Evolutionary conservation across 1,140 invertebrate species (phyloP).

Genomic region (Anastrepha ludens): DNA sequence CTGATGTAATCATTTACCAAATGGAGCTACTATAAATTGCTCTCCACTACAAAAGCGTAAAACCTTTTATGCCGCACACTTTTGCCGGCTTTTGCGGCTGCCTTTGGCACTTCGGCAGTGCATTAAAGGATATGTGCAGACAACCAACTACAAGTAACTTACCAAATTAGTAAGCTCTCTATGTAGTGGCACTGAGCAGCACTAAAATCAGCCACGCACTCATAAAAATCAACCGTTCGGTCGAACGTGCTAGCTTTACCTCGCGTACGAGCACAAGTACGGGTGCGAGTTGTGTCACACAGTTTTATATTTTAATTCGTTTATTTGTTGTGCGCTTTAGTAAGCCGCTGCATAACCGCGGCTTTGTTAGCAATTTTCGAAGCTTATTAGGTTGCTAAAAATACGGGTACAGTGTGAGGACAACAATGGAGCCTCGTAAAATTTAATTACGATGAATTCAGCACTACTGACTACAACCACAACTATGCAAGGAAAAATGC

Average conservation of each 20-base stretch:
- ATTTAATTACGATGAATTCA: conserved; percentile 14
- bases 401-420: neutral
- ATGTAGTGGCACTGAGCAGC: neutral
- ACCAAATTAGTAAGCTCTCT: neutral
- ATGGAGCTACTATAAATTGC: neutral
- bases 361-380: conserved; percentile 18
- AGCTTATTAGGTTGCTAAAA: conserved; percentile 30
- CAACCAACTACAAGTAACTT: neutral
- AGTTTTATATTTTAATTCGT: neutral
- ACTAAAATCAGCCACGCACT: neutral
- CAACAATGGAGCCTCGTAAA: neutral
- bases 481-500: neutral
- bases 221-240: neutral
- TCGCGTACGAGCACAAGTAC: neutral
- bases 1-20: too few relatives aligned
- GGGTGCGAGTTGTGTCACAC: neutral
- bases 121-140: conserved; percentile 28
- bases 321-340: neutral
- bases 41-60: neutral
- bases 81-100: conserved; percentile 34
- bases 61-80: neutral
- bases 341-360: neutral
- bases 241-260: neutral
- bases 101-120: neutral
- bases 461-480: neutral